Conservation (phyloP, 2,888 invertebrate species). For the Amiota communis region DNA sequence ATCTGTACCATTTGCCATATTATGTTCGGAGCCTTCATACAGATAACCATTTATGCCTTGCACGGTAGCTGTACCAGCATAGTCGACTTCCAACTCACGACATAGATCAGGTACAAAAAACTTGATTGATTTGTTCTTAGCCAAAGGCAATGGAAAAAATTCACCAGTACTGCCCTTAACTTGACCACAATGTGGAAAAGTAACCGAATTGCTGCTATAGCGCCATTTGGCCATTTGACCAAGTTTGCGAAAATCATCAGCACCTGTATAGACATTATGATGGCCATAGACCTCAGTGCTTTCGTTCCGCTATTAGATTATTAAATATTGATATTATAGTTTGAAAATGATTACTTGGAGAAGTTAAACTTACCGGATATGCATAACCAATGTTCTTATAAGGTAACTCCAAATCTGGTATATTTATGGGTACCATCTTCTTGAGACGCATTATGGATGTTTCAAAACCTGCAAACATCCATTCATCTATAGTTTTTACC, state of each 20-base stretch:
- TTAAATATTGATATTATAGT: not conserved
- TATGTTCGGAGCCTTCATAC: constrained; percentile 77
- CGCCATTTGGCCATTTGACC: constrained; percentile 85
- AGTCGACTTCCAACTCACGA: constrained; percentile 79
- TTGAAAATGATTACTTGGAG: not conserved
- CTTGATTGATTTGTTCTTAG: constrained; percentile 75
- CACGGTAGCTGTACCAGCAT: constrained; percentile 75
- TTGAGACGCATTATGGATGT: constrained; percentile 79
- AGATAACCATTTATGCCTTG: constrained; percentile 79
- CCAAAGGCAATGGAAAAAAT: constrained; percentile 80
- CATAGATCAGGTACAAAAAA: constrained; percentile 86
- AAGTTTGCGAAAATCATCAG: constrained; percentile 76
- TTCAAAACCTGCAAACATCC: constrained; percentile 86
- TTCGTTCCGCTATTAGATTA: constrained; percentile 81
- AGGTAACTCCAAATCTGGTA: constrained; percentile 75
- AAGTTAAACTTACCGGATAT: constrained; percentile 76
- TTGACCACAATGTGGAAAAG: constrained; percentile 76
- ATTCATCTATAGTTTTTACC: constrained; percentile 78
- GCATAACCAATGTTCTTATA: constrained; percentile 90
- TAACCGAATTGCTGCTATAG: constrained; percentile 75
- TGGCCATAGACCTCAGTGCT: constrained; percentile 72
- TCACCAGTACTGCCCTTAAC: constrained; percentile 85
- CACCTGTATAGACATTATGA: constrained; percentile 85
- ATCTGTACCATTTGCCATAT: constrained; percentile 83
- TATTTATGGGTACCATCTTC: constrained; percentile 74